Conservation (phyloP, 2,113 vertebrate genomes). For the Garra rufa region DNA sequence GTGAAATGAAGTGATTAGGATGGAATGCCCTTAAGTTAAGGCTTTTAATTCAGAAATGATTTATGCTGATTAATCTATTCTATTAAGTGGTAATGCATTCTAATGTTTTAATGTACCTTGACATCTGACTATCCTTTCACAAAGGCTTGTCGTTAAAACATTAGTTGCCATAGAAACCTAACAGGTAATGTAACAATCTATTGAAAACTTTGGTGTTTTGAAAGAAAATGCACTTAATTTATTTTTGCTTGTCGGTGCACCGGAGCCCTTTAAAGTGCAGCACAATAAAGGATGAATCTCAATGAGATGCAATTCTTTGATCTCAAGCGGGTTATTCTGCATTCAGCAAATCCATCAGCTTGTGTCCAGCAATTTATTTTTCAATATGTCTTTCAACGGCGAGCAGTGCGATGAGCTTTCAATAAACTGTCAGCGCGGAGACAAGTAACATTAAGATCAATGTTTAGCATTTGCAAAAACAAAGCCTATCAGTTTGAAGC, state of each 20-base stretch:
- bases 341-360: constrained; percentile 21
- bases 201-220: constrained; percentile 1
- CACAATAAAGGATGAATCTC: constrained; percentile 9
- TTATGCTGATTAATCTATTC: constrained; percentile 35
- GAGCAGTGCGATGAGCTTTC: not conserved
- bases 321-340: constrained; percentile 18
- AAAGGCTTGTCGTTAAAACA: not conserved
- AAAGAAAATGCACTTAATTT: not conserved
- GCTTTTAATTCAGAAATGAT: constrained; percentile 27
- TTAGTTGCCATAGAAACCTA: constrained; percentile 1
- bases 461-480: constrained; percentile 12
- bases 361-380: constrained; percentile 3
- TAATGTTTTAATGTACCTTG: constrained; percentile 22
- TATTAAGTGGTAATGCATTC: constrained; percentile 17
- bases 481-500: not conserved
- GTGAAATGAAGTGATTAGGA: constrained; percentile 26
- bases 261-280: not conserved
- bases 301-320: constrained; percentile 37
- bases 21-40: constrained; percentile 29
- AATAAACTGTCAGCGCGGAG: not conserved
- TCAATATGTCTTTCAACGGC: not conserved
- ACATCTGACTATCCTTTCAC: constrained; percentile 28
- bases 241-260: not conserved
- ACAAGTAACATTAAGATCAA: constrained; percentile 1
- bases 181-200: not conserved